phyloP scores from a whole-genome alignment of 2,888 invertebrate genomes.

The Dendrolimus pini region DNA sequence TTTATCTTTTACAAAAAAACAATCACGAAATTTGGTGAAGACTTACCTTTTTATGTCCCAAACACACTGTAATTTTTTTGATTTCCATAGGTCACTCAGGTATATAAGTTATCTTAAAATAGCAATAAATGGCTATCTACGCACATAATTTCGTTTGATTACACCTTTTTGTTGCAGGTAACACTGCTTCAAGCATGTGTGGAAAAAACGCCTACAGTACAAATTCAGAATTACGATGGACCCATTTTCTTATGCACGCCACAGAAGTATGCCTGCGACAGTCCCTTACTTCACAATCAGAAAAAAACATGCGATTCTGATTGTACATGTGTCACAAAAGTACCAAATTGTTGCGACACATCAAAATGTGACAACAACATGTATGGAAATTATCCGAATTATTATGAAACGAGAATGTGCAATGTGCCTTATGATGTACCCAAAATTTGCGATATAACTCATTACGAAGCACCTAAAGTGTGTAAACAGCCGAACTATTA shows the following conservation, averaged over 20 bases:
- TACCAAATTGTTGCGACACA: slow-evolving; percentile 1
- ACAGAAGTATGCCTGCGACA: neutral
- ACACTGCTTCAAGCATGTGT: slow-evolving; percentile 19
- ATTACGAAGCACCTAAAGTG: neutral
- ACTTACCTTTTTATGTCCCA: too few relatives aligned
- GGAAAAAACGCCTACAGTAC: slow-evolving; percentile 29
- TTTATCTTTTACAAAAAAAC: too few relatives aligned
- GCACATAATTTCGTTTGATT: too few relatives aligned
- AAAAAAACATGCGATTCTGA: neutral
- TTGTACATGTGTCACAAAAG: slow-evolving; percentile 1
- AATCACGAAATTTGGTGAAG: too few relatives aligned
- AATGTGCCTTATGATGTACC: neutral
- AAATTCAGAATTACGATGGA: slow-evolving; percentile 46
- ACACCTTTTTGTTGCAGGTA: slow-evolving; percentile 22
- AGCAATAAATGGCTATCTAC: too few relatives aligned
- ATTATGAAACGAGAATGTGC: neutral
- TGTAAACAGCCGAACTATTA: neutral
- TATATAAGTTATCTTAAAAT: too few relatives aligned
- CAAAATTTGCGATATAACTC: neutral
- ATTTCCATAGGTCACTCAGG: too few relatives aligned
- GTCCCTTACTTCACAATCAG: neutral
- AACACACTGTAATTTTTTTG: too few relatives aligned
- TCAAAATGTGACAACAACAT: too few relatives aligned
- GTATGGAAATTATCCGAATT: neutral
- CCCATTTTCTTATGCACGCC: slow-evolving; percentile 27